Evolutionary conservation across 2,888 invertebrate species (phyloP), one percentile per base, ranked within the genome.

Genomic region (Drosophila suboccidentalis): DNA sequence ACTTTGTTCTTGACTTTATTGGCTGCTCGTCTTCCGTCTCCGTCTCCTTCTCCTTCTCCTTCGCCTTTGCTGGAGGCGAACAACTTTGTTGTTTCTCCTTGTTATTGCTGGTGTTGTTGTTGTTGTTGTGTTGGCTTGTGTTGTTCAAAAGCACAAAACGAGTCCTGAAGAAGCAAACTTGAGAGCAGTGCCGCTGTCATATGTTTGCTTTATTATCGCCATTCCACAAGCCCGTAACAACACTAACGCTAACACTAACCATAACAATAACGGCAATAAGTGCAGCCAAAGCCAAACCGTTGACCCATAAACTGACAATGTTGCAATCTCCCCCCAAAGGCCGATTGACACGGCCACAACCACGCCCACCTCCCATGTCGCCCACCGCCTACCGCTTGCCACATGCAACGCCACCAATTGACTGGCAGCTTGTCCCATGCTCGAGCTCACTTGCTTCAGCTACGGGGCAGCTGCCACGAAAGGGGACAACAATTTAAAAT

Each of bases 1-100:
- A 82, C 87, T 85, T 80, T 87, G 80, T 85, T 87, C 87, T 75
- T 73, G 78, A 85, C 85, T 87, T 84, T 87, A 84, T 84, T 84
- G 84, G 87, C 78, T 69, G 74, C 66, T 66, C 67, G 75, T 66
- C 75, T 78, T 65, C 63, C 29, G 32, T 39, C 41, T 54, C 47
- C 57, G 60, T 71, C 19, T 19, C 0, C 29, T 38, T 39, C 41
- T 54, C 47, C 57, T 62, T 71, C 19, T 19, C 0, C 29, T 38
- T 39, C 41, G 54, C 47, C 57, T 62, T 71, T 49, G 71, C 84
- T 72, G 72, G 67, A 67, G 78, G 65, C 66, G 29, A 46, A 60
- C 62, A 74, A 78, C 65, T 74, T 71, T 78, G 63, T 75, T 78
- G 47, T 65, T 64, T 41, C 36, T 43, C 19, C 29, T 9, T n/a